Evolutionary conservation across 2,113 vertebrate species (phyloP), one percentile per base, ranked within the genome.

Genomic region (Alligator mississippiensis): DNA sequence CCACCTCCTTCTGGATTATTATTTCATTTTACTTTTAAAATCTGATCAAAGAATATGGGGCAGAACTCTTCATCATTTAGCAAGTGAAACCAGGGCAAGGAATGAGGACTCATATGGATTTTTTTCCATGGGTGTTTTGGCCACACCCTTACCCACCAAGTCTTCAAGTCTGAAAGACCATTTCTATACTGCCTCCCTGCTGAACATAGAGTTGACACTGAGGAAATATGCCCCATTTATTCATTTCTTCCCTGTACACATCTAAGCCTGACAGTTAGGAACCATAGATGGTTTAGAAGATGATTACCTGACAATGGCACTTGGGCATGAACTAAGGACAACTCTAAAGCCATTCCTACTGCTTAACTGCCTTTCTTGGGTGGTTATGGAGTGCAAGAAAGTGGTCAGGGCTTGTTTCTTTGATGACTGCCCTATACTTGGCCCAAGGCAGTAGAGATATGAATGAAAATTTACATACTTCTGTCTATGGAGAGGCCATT

Each of bases 21-120:
- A 79, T 61, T 82, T 92, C 63, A 83, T 87, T 92, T 93, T 95
- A 74, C 58, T 47, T 88, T 80, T 77, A 87, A 66, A 86, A 72
- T 70, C 61, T 55, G 27, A 85, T 91, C 80, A 94, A 89, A 95
- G 27, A 19, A 60, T 81, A 3, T 18, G 80, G 58, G n/a, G 5
- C 25, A 77, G 54, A 85, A 60, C 2, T n/a, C 30, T 85, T 86
- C 15, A 63, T 77, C 38, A 58, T 91, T 63, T 61, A 19, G 88
- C 0, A 0, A 54, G 25, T 57, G 88, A 91, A 85, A 79, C 27
- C 9, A 80, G 15, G 84, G 27, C 38, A 85, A 90, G n/a, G 83
- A 59, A 72, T 38, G 13, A 68, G 3, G 34, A 47, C 66, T 74
- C 22, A 13, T 21, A 19, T 24, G 13, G 34, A 78, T 66, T 92